Evolutionary conservation across 1,140 invertebrate genomes (phyloP).

Genomic region (Vanessa tameamea): DNA sequence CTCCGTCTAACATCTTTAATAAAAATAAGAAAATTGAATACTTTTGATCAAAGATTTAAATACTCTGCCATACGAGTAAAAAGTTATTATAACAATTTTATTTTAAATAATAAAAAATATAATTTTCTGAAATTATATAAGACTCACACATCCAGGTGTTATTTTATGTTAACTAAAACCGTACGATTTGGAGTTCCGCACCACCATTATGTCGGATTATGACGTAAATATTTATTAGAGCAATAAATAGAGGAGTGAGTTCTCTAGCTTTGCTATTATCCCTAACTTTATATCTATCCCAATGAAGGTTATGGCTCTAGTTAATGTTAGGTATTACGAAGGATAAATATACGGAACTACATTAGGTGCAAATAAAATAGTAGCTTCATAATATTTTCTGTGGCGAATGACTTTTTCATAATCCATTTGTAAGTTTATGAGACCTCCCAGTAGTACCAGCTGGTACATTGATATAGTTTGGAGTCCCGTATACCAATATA

Average conservation of each 20-base stretch:
- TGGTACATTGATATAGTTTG: constrained; percentile 32
- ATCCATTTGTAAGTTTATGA: constrained; percentile 41
- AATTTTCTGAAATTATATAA: neutral
- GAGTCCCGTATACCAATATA: constrained; percentile 15
- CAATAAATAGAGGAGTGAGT: constrained; percentile 61
- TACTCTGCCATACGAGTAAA: too few relatives aligned
- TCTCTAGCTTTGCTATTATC: constrained; percentile 55
- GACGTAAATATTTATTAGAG: constrained; percentile 71
- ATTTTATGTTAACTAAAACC: constrained; percentile 42
- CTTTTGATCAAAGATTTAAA: too few relatives aligned
- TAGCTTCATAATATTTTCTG: constrained; percentile 35
- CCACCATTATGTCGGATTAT: constrained; percentile 68
- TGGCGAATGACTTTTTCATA: constrained; percentile 35
- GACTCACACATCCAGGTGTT: neutral
- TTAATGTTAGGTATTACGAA: constrained; percentile 47
- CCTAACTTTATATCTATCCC: constrained; percentile 55
- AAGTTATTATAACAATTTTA: too few relatives aligned
- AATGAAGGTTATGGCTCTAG: constrained; percentile 52
- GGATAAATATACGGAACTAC: constrained; percentile 42
- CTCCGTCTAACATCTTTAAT: too few relatives aligned
- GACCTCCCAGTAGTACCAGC: constrained; percentile 37
- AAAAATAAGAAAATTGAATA: too few relatives aligned
- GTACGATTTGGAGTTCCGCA: constrained; percentile 43
- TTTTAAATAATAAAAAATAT: too few relatives aligned
- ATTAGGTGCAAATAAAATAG: constrained; percentile 43